Percentiles rank a stretch among this genome's conserved stretches.
phyloP scores from a whole-genome alignment of 1,140 invertebrate genomes.

The Danaus melanippus region DNA sequence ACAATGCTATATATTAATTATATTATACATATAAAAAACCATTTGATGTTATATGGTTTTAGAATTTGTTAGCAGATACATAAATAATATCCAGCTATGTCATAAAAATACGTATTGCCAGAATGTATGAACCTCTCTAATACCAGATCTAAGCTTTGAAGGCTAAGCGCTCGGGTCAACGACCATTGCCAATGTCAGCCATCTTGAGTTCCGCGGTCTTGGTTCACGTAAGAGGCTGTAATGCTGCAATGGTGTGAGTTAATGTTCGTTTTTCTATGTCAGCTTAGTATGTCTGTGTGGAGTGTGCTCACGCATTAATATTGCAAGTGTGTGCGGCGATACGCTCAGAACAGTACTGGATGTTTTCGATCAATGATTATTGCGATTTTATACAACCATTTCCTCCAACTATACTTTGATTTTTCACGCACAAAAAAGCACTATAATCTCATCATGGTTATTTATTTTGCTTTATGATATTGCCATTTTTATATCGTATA shows the following conservation, averaged over 20 bases:
- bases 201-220: slow-evolving; percentile 68
- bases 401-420: slow-evolving; percentile 4
- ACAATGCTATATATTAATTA: too few relatives aligned
- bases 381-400: slow-evolving; percentile 22
- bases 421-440: too few relatives aligned
- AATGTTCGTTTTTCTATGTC: slow-evolving; percentile 67
- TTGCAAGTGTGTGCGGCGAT: slow-evolving; percentile 33
- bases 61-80: too few relatives aligned
- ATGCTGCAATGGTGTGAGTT: slow-evolving; percentile 55
- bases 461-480: not conserved
- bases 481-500: too few relatives aligned
- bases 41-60: too few relatives aligned
- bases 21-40: too few relatives aligned
- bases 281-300: slow-evolving; percentile 38
- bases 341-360: slow-evolving; percentile 36
- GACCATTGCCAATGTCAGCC: slow-evolving; percentile 71
- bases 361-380: slow-evolving; percentile 32
- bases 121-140: slow-evolving; percentile 68
- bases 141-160: slow-evolving; percentile 68
- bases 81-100: too few relatives aligned
- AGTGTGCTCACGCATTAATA: slow-evolving; percentile 38
- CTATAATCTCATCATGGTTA: not conserved
- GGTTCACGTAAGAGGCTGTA: slow-evolving; percentile 69
- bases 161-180: slow-evolving; percentile 62
- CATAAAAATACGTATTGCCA: slow-evolving; percentile 11